Evolutionary conservation across 2,113 vertebrate species (phyloP).

Genomic region (Alectura lathami): DNA sequence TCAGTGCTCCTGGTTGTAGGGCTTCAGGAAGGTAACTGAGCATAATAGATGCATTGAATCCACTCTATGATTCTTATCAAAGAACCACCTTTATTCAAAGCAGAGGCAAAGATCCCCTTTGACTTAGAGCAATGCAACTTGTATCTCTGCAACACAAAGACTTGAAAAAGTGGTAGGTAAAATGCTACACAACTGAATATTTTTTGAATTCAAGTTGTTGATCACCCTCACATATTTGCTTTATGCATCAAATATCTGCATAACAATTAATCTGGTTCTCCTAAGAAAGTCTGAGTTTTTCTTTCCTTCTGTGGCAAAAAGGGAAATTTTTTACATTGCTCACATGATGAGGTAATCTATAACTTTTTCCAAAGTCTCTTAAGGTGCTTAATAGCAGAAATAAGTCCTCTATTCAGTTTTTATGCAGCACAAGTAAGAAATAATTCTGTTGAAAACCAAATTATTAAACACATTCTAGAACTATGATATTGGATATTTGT

Average conservation of each 20-base stretch:
- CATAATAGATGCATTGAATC: not conserved
- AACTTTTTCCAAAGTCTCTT: not conserved
- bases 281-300: not conserved
- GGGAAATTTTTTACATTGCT: not conserved
- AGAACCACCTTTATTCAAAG: not conserved
- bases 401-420: not conserved
- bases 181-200: not conserved
- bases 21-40: not conserved
- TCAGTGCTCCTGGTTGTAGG: not conserved
- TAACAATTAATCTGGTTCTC: not conserved
- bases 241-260: not conserved
- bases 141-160: not conserved
- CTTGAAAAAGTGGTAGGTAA: not conserved
- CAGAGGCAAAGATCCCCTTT: not conserved
- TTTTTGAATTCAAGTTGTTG: not conserved
- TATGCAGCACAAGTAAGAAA: slow-evolving; percentile 5
- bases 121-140: not conserved
- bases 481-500: not conserved
- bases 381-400: not conserved
- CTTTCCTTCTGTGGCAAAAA: not conserved
- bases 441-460: slow-evolving; percentile 43
- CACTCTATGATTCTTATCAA: not conserved
- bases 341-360: not conserved
- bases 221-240: not conserved
- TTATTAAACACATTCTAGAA: not conserved